phyloP scores from a whole-genome alignment of 2,888 invertebrate species.

The Coleophora flavipennella region DNA sequence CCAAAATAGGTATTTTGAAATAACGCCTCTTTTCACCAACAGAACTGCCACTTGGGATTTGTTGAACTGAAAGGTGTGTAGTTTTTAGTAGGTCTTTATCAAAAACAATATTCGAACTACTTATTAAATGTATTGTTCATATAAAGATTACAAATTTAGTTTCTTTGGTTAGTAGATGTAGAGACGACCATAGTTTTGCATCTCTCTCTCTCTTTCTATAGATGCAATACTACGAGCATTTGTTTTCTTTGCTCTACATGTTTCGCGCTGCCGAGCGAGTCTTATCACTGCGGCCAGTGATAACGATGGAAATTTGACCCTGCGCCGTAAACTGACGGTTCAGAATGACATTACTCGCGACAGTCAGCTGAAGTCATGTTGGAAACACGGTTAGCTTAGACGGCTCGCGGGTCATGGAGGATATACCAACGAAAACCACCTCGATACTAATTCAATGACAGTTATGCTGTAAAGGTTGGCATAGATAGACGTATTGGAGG shows the following conservation, averaged over 20 bases:
- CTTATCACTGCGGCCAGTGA: conserved; percentile 50
- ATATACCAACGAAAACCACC: neutral
- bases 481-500: neutral
- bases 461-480: neutral
- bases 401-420: conserved; percentile 48
- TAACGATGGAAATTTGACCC: conserved; percentile 47
- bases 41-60: conserved; percentile 25
- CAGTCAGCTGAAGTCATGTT: too few species aligned
- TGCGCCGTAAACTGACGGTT: conserved; percentile 28
- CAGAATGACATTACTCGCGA: conserved; percentile 21
- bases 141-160: too few species aligned
- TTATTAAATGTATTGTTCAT: too few species aligned
- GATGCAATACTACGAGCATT: too few species aligned
- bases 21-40: conserved; percentile 59
- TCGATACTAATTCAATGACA: neutral
- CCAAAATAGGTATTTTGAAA: conserved; percentile 71
- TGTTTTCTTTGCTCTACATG: conserved; percentile 15
- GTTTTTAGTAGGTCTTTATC: too few species aligned
- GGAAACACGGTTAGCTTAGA: neutral
- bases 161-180: neutral
- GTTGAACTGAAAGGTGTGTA: conserved; percentile 9
- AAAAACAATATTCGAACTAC: too few species aligned
- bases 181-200: neutral
- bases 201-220: too few species aligned
- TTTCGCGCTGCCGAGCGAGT: conserved; percentile 28